These are phyloP conservation scores for rat (Rattus norvegicus) DNA, from an alignment of 2,113 vertebrate species.

Conservation along the genomic window DNA sequence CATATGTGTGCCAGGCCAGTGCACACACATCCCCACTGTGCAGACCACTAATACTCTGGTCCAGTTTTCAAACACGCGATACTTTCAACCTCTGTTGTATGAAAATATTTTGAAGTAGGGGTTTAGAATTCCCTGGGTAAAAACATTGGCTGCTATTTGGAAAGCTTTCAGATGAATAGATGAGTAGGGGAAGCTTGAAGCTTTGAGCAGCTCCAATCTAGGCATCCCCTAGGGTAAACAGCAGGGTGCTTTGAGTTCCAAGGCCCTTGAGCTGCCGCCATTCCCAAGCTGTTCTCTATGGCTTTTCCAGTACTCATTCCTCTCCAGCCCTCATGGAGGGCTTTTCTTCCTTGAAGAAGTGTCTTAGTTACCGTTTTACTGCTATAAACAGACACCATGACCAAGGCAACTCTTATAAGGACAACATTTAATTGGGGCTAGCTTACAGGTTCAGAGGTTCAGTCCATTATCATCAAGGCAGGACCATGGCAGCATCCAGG, in stretches of 20 bases:
- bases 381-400: no score
- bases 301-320: background rate
- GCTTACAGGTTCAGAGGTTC: no score
- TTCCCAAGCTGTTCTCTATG: background rate
- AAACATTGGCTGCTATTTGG: background rate
- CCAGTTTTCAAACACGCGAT: background rate
- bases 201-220: background rate
- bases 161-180: background rate
- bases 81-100: background rate
- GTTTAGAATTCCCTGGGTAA: slow-evolving; percentile 8
- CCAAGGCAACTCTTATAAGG: no score
- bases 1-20: no score
- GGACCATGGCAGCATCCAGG: no score
- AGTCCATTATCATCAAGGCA: no score
- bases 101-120: background rate
- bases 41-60: background rate
- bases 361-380: no score
- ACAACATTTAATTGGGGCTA: no score
- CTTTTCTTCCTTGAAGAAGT: background rate
- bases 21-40: background rate
- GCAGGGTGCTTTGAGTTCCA: background rate
- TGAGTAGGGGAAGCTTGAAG: background rate
- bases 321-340: background rate
- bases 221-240: background rate
- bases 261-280: background rate